These are phyloP conservation scores for Tor tambroides DNA, from an alignment of 2,113 vertebrate genomes.

Conservation along the genomic window DNA sequence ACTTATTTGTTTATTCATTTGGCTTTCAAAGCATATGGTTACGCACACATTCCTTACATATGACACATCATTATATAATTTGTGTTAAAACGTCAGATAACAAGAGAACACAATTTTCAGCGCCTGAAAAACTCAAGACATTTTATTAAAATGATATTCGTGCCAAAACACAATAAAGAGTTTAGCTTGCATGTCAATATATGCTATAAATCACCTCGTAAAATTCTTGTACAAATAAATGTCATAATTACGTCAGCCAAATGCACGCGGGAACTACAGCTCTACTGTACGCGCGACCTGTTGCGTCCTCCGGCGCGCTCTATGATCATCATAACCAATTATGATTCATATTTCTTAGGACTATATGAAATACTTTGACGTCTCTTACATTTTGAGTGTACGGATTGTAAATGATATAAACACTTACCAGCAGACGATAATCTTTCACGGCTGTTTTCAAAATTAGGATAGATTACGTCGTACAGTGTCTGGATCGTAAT, in stretches of 20 bases:
- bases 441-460: constrained; percentile 64
- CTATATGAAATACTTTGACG: constrained; percentile 63
- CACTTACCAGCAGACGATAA: constrained; percentile 73
- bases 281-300: constrained; percentile 79
- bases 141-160: background rate
- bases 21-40: background rate
- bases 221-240: constrained; percentile 39
- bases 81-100: background rate
- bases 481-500: constrained; percentile 70
- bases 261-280: constrained; percentile 59
- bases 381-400: constrained; percentile 48
- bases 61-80: background rate
- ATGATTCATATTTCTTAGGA: constrained; percentile 82
- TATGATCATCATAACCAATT: constrained; percentile 82
- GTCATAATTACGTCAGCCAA: constrained; percentile 52
- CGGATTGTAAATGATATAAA: background rate
- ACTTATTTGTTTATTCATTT: background rate
- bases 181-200: background rate
- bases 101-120: background rate
- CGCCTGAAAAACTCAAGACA: background rate
- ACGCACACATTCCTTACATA: background rate
- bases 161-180: background rate
- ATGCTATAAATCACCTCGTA: background rate
- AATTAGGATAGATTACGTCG: constrained; percentile 54
- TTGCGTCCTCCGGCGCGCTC: constrained; percentile 73